Evolutionary conservation across 2,797 vertebrate genomes (phyloP).

Genomic region (Gymnothorax reevesii): DNA sequence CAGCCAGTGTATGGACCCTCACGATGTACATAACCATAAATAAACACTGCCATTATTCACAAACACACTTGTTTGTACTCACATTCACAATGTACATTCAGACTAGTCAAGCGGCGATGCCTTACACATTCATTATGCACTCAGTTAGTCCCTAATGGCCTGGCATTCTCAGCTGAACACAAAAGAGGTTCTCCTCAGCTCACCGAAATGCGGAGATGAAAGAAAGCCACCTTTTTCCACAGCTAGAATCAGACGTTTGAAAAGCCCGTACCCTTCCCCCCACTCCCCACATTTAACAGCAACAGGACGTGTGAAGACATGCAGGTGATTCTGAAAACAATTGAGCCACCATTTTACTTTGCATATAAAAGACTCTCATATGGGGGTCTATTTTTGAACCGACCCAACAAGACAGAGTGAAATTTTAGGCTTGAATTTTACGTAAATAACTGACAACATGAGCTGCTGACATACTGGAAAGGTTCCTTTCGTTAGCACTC

Average conservation of each 20-base stretch:
- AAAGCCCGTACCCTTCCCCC: background rate
- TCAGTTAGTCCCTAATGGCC: background rate
- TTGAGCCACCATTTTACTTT: background rate
- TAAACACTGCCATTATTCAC: background rate
- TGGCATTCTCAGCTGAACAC: background rate
- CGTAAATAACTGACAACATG: background rate
- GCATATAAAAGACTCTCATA: background rate
- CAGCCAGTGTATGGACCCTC: background rate
- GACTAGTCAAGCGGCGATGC: background rate
- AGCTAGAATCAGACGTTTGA: background rate
- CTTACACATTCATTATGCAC: background rate
- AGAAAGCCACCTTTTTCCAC: background rate
- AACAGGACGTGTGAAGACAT: background rate
- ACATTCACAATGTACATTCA: background rate
- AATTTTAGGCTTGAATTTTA: constrained; percentile 5
- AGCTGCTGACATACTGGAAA: background rate
- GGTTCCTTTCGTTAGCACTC: background rate
- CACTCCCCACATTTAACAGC: background rate
- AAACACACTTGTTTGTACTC: background rate
- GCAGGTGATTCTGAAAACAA: background rate
- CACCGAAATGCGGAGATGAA: background rate
- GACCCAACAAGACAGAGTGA: background rate
- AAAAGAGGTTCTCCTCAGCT: background rate
- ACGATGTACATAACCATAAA: background rate
- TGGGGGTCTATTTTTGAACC: background rate